Evolutionary conservation across 92 coral and sea anemone genomes (phyloP), one percentile per base, ranked within the genome.

Genomic region (Siderastrea siderea): DNA sequence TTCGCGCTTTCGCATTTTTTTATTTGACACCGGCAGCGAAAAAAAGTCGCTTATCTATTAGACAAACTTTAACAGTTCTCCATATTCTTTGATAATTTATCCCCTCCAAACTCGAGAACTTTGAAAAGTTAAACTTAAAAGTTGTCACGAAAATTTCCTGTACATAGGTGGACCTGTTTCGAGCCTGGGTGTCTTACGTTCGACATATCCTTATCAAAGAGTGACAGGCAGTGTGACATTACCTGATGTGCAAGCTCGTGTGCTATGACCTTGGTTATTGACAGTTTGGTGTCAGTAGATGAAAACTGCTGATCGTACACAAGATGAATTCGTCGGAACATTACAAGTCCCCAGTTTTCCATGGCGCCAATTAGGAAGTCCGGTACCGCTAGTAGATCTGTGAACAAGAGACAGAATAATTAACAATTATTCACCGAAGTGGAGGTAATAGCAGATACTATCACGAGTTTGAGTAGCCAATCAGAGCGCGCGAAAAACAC

Each of bases 211-310:
- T 4, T 59, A 54, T 10, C 2, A 16, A 17, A 59, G 7, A 45
- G 44, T 63, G 17, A 26, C 6, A 13, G 50, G 15, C 38, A 26
- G 47, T 44, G 73, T 2, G 47, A 15, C 7, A 80, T 84, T 43
- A 90, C 93, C 87, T 90, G 93, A 45, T 90, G 93, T 17, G 93
- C 91, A 60, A 90, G 58, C 59, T 90, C 93, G 15, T 90, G 93
- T 26, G 93, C 87, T 54, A 90, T 90, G 59, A 86, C 87, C 16
- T 73, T 60, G 16, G 69, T 74, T 7, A 79, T 57, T 52, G 61
- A 63, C 48, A 59, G 75, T 80, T 87, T 90, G 65, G 72, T 73
- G 10, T 72, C 91, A 2, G 75, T 82, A 0, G 93, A 51, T 3
- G 63, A 60, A 59, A 73, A 81, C 16, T 44, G 69, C 47, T 90